Conservation (phyloP, 2,797 vertebrate species). For the Enteromius thamalakanensis region DNA sequence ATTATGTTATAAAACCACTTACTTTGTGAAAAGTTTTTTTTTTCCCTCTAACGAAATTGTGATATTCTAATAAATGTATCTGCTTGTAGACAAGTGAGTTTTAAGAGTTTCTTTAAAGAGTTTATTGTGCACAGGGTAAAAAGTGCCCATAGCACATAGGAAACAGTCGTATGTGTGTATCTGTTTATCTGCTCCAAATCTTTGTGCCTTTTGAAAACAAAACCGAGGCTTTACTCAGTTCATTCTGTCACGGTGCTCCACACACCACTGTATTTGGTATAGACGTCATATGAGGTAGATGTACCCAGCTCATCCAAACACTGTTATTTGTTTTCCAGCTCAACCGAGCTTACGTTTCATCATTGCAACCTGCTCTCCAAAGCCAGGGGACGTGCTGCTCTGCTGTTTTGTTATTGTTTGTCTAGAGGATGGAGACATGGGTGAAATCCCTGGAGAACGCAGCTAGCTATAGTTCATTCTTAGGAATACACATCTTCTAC, state of each 20-base stretch:
- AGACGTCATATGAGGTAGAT: slow-evolving; percentile 30
- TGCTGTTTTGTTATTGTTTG: slow-evolving; percentile 34
- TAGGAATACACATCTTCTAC: slow-evolving; percentile 4
- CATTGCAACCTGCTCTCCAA: slow-evolving; percentile 34
- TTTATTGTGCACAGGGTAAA: neutral
- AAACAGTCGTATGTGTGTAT: neutral
- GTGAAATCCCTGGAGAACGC: slow-evolving; percentile 5
- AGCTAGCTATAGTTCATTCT: neutral
- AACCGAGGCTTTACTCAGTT: slow-evolving; percentile 15
- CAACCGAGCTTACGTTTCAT: slow-evolving; percentile 42
- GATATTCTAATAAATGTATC: neutral
- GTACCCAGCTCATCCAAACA: slow-evolving; percentile 41
- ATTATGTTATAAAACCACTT: neutral
- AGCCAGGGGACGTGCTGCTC: slow-evolving; percentile 28
- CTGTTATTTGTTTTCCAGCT: slow-evolving; percentile 47
- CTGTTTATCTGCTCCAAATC: slow-evolving; percentile 28
- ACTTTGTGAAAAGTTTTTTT: neutral
- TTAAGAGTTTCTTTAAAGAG: neutral
- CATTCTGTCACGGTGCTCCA: slow-evolving; percentile 24
- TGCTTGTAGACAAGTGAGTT: neutral
- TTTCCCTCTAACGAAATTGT: neutral
- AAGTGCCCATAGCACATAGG: neutral
- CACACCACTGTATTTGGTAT: slow-evolving; percentile 19
- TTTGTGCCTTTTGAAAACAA: slow-evolving; percentile 8
- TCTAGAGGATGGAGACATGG: slow-evolving; percentile 40